Evolutionary conservation across 2,888 invertebrate species (phyloP).

Genomic region (Creontiades dilutus): DNA sequence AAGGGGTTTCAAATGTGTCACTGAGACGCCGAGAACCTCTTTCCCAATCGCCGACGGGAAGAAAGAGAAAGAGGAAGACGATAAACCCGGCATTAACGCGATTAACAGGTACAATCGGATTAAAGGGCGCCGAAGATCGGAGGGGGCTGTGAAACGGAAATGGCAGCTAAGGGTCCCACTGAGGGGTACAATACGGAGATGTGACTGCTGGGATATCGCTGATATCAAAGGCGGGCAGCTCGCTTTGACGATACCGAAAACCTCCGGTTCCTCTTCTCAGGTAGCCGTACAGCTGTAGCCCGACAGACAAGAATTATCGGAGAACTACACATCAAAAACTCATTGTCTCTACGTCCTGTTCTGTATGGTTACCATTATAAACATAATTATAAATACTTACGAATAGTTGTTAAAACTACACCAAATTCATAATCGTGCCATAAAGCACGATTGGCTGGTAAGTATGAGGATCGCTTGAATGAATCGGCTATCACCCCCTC

Average conservation of each 20-base stretch:
- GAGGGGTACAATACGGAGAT: not conserved
- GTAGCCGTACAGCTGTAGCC: not conserved
- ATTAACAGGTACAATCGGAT: conserved; percentile 33
- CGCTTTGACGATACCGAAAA: conserved; percentile 12
- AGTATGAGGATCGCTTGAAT: too few species aligned
- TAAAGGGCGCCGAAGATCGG: not conserved
- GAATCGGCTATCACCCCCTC: too few species aligned
- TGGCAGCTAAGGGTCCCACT: not conserved
- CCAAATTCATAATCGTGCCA: too few species aligned
- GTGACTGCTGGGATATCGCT: not conserved
- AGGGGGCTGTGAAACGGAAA: conserved; percentile 18
- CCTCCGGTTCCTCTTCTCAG: not conserved
- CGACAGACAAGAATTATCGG: not conserved
- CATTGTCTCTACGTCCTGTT: not conserved
- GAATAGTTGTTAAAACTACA: too few species aligned
- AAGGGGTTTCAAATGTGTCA: not conserved
- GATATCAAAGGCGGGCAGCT: not conserved
- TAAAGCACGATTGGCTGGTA: too few species aligned
- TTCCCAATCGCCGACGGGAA: not conserved
- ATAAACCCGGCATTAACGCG: conserved; percentile 10
- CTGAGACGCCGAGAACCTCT: not conserved
- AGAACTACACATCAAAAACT: too few species aligned
- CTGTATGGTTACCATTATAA: not conserved
- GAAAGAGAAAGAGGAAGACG: not conserved
- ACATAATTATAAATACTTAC: too few species aligned